Conservation (phyloP, 2,113 vertebrate species). For the Bujurquina vittata region DNA sequence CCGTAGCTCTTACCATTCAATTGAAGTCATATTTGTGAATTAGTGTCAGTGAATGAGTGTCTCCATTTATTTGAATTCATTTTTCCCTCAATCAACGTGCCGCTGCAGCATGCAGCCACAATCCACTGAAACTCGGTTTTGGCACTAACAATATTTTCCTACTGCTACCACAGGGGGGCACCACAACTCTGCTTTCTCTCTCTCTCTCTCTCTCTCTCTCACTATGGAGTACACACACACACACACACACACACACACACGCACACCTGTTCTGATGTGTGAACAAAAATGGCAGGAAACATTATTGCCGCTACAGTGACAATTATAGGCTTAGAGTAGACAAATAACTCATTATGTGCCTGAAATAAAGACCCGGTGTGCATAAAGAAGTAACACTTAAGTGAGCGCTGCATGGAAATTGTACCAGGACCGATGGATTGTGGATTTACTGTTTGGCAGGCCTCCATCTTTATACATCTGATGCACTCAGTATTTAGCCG, state of each 20-base stretch:
- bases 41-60: neutral
- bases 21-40: neutral
- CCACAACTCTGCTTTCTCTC: slow-evolving; percentile 61
- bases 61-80: neutral
- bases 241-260: neutral
- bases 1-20: too few relatives aligned
- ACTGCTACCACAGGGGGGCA: slow-evolving; percentile 75
- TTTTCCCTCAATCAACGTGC: neutral
- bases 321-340: neutral
- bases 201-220: slow-evolving; percentile 24
- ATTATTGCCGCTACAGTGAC: neutral
- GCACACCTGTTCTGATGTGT: neutral
- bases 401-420: neutral
- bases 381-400: neutral
- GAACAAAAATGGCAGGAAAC: neutral
- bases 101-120: neutral
- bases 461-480: neutral
- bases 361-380: neutral
- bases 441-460: neutral
- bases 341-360: neutral
- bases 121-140: neutral
- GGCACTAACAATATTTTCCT: slow-evolving; percentile 27
- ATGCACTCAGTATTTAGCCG: neutral
- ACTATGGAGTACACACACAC: too few relatives aligned
- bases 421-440: neutral